These are phyloP conservation scores for Triplophysa siluroides DNA, from an alignment of 2,113 vertebrate species.

Conservation along the genomic window DNA sequence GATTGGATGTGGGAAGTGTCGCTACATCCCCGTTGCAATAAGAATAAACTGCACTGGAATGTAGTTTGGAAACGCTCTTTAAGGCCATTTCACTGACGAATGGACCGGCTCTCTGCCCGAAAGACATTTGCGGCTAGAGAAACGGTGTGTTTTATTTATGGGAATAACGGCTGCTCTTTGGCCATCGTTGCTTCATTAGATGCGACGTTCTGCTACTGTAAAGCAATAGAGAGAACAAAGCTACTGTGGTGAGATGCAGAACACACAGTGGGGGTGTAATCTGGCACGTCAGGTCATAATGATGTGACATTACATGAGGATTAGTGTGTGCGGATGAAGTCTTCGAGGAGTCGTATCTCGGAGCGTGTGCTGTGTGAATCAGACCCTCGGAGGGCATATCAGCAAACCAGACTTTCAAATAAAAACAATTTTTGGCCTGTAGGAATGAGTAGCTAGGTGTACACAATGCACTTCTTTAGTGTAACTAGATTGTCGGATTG, in stretches of 20 bases:
- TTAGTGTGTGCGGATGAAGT: not conserved
- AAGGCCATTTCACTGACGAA: conserved; percentile 61
- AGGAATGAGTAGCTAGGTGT: not conserved
- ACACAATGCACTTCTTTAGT: not conserved
- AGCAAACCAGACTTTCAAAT: conserved; percentile 4
- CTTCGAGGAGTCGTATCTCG: not conserved
- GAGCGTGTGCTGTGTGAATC: conserved; percentile 12
- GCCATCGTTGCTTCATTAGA: not conserved
- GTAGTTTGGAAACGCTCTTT: conserved; percentile 58
- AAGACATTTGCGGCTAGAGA: conserved; percentile 54
- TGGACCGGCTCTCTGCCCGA: conserved; percentile 56
- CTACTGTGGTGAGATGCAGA: not conserved
- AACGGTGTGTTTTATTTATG: conserved; percentile 27
- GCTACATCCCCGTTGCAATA: conserved; percentile 47
- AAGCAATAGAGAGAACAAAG: not conserved
- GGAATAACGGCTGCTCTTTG: conserved; percentile 15
- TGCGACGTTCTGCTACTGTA: not conserved
- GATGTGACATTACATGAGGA: not conserved
- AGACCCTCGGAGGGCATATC: not conserved
- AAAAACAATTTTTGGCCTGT: not conserved
- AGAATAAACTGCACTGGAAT: conserved; percentile 61
- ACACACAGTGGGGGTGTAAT: conserved; percentile 6
- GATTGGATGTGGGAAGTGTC: conserved; percentile 49
- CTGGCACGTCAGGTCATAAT: not conserved
- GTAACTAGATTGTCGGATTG: too few relatives aligned